phyloP scores from a whole-genome alignment of 2,113 vertebrate species.

The Epinephelus fuscoguttatus region DNA sequence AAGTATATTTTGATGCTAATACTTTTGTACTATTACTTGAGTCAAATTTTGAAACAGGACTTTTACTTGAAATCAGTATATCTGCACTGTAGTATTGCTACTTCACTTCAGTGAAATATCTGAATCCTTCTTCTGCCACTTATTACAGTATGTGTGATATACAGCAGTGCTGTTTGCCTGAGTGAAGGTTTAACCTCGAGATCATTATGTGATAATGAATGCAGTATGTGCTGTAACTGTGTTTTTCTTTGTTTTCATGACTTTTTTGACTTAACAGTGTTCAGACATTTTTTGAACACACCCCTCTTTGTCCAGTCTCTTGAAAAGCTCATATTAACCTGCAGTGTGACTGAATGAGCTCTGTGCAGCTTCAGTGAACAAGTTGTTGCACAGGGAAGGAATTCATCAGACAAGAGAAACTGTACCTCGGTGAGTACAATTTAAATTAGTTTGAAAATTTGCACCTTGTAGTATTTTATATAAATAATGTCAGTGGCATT shows the following conservation, averaged over 20 bases:
- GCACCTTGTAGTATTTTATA: background rate
- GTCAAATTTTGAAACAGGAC: no score
- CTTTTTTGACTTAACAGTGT: background rate
- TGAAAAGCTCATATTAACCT: background rate
- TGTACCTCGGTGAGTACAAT: constrained; percentile 60
- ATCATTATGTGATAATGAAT: no score
- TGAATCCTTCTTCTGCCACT: no score
- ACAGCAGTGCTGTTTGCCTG: background rate
- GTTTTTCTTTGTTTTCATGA: background rate
- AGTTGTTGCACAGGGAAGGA: background rate
- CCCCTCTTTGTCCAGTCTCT: background rate
- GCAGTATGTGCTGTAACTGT: background rate
- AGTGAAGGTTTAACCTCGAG: no score
- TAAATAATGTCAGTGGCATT: background rate
- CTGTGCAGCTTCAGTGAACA: background rate
- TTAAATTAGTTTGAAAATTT: background rate
- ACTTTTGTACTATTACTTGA: no score
- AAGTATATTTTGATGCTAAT: no score
- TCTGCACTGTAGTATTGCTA: no score
- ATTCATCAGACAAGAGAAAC: background rate
- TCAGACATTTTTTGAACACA: background rate
- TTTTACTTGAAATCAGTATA: no score
- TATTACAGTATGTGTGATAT: background rate
- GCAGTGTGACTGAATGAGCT: background rate
- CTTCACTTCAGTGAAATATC: no score